Percentiles rank a stretch among this genome's conserved stretches.
phyloP scores from a whole-genome alignment of 1,140 invertebrate species.

The Drosophila willistoni region DNA sequence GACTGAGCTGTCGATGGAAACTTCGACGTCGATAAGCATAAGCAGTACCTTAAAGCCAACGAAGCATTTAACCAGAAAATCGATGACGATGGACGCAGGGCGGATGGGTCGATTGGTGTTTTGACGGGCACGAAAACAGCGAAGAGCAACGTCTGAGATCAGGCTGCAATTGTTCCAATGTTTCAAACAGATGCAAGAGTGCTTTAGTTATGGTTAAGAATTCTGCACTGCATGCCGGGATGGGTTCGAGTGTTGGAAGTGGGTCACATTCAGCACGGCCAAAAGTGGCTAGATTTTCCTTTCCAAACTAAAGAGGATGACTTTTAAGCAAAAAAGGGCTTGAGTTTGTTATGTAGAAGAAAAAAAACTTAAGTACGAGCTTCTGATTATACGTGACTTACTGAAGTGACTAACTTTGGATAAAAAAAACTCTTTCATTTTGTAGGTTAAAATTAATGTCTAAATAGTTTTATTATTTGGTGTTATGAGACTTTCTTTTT shows the following conservation, averaged over 20 bases:
- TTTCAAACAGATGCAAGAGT: constrained; percentile 1
- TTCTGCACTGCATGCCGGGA: not conserved
- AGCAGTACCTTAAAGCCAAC: constrained; percentile 37
- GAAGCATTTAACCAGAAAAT: constrained; percentile 35
- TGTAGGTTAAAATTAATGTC: too few species aligned
- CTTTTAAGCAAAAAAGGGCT: too few species aligned
- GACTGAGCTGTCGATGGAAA: not conserved
- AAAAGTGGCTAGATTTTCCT: not conserved
- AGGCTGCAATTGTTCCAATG: constrained; percentile 6
- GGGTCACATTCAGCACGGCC: constrained; percentile 8
- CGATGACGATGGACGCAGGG: constrained; percentile 19
- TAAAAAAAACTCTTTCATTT: too few species aligned
- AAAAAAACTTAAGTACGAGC: too few species aligned
- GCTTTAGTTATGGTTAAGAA: constrained; percentile 1
- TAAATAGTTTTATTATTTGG: too few species aligned
- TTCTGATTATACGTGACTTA: too few species aligned
- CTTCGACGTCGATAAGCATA: constrained; percentile 20
- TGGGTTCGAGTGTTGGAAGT: not conserved
- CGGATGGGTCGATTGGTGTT: not conserved
- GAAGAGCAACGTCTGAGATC: constrained; percentile 2
- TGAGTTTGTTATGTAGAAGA: too few species aligned
- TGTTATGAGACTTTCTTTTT: too few species aligned
- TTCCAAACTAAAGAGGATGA: too few species aligned
- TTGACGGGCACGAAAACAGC: constrained; percentile 1
- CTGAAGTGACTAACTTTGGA: too few species aligned